Evolutionary conservation across 2,113 vertebrate species (phyloP).

Genomic region (Sebastes fasciatus): DNA sequence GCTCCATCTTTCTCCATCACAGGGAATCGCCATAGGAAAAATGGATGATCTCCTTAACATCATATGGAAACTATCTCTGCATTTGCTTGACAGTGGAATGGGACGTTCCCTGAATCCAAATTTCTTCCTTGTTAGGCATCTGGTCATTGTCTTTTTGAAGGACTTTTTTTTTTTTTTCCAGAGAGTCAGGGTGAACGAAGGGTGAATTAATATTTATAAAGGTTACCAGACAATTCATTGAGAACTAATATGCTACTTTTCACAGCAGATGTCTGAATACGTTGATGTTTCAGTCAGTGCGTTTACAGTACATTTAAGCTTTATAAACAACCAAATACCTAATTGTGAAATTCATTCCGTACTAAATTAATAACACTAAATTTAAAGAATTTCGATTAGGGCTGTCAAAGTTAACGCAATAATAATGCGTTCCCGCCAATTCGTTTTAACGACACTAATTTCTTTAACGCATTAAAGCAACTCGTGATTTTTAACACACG

Average conservation of each 20-base stretch:
- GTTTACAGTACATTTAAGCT: background rate
- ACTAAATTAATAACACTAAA: background rate
- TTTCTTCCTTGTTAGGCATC: slow-evolving; percentile 37
- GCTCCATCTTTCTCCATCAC: background rate
- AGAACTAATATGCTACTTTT: background rate
- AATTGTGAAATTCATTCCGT: background rate
- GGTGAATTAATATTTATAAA: background rate
- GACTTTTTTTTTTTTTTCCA: slow-evolving; percentile 15
- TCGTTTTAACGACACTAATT: too few species aligned
- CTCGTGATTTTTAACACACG: too few species aligned
- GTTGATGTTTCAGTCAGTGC: background rate
- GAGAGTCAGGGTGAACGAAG: slow-evolving; percentile 25
- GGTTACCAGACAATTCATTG: slow-evolving; percentile 2
- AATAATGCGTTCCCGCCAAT: too few species aligned
- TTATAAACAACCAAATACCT: background rate
- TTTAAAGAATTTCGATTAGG: background rate
- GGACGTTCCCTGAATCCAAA: slow-evolving; percentile 35
- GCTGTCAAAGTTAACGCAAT: too few species aligned
- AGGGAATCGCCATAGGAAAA: slow-evolving; percentile 26
- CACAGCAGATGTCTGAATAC: background rate
- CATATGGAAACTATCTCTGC: slow-evolving; percentile 51
- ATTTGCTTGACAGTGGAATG: slow-evolving; percentile 23
- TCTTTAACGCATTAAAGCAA: too few species aligned
- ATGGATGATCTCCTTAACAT: slow-evolving; percentile 32
- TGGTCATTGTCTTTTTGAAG: slow-evolving; percentile 48